A percentile compares a stretch with the other conserved stretches of the same genome.
These are phyloP conservation scores for Philopedon plagiatum DNA, from an alignment of 2,888 invertebrate genomes.

Conservation along the genomic window DNA sequence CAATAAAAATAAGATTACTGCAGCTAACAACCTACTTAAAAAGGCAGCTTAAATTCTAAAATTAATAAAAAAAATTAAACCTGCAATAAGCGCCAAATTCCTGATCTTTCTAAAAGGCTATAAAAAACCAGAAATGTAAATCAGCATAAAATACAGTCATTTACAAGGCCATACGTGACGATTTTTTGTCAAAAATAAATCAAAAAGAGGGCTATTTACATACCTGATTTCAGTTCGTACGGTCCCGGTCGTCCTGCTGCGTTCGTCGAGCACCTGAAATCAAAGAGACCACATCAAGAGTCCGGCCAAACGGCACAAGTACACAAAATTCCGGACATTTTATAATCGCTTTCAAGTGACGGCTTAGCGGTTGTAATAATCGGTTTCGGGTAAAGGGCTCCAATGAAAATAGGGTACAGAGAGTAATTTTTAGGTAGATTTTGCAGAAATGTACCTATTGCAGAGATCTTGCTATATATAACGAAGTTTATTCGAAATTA, in stretches of 20 bases:
- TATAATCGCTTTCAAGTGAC: conserved; percentile 40
- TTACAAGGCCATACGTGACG: background rate
- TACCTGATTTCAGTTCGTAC: conserved; percentile 64
- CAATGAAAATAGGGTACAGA: background rate
- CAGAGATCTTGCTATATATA: background rate
- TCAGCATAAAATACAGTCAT: background rate
- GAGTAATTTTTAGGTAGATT: too few relatives aligned
- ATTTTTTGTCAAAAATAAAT: background rate
- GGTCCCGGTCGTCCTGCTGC: conserved; percentile 60
- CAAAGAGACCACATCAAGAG: conserved; percentile 65
- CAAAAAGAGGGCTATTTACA: conserved; percentile 49
- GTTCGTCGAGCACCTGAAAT: conserved; percentile 65
- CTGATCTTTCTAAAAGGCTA: background rate
- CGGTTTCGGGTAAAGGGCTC: conserved; percentile 8
- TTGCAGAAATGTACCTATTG: too few relatives aligned
- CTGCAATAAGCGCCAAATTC: too few relatives aligned
- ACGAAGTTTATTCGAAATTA: background rate
- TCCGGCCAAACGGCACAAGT: conserved; percentile 28
- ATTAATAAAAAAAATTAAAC: too few relatives aligned
- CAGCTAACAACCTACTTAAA: too few relatives aligned
- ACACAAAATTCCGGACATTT: conserved; percentile 40
- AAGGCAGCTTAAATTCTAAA: too few relatives aligned
- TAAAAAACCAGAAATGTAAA: background rate
- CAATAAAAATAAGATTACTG: too few relatives aligned
- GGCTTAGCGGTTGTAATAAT: conserved; percentile 26